phyloP scores from a whole-genome alignment of 1,140 invertebrate species.

The Drosophila prosaltans region DNA sequence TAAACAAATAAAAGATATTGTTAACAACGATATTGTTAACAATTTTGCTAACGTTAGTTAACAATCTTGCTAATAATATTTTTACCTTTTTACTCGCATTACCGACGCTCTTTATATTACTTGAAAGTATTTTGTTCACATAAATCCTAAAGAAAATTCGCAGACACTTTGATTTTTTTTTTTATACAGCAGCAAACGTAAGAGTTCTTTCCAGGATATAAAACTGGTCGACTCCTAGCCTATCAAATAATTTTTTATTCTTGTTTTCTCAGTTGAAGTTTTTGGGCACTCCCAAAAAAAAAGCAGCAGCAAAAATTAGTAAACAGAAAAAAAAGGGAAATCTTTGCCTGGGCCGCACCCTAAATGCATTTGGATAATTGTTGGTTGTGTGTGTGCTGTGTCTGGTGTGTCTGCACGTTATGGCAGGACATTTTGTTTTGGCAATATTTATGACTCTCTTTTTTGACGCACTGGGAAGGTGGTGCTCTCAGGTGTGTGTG shows the following conservation, averaged over 20 bases:
- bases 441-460: conserved; percentile 61
- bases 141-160: too few species aligned
- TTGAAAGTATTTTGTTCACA: too few species aligned
- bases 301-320: background rate
- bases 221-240: background rate
- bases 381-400: background rate
- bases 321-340: conserved; percentile 4
- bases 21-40: too few species aligned
- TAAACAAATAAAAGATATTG: too few species aligned
- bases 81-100: too few species aligned
- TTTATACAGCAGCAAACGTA: too few species aligned
- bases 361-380: conserved; percentile 46
- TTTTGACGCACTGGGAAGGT: conserved; percentile 7
- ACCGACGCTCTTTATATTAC: too few species aligned
- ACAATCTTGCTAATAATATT: too few species aligned
- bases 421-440: conserved; percentile 39
- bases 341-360: conserved; percentile 45
- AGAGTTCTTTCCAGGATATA: background rate
- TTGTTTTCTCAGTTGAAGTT: background rate
- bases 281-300: conserved; percentile 3
- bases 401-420: background rate
- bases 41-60: too few species aligned
- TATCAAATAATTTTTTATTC: background rate
- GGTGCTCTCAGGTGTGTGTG: conserved; percentile 50
- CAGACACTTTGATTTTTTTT: too few species aligned